Evolutionary conservation across 37 sponge, comb jelly and placozoan genomes (phyloP), one percentile per base, ranked within the genome.

Genomic region (Agelas oroides): DNA sequence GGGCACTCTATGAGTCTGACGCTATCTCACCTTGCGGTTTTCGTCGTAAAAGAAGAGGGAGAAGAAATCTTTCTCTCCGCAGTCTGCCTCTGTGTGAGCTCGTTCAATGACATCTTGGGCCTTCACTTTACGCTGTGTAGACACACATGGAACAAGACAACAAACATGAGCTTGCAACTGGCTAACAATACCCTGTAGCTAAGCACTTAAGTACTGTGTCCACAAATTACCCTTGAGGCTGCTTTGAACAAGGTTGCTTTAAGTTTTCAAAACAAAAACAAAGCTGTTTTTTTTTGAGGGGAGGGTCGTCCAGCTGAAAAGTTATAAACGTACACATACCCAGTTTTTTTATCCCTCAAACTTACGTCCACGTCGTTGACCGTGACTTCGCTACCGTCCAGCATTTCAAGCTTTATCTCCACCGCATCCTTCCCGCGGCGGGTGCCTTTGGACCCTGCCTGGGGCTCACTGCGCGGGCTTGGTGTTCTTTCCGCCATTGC

Each of bases 11-110:
- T n/a, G n/a, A n/a, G n/a, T n/a, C n/a, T n/a, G n/a, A n/a, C 46
- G 6, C 46, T 5, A 0, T 1, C 70, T 36, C 75, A 82, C 89
- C 78, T 83, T 89, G 20, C 82, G 83, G n/a, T 70, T 82, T 62
- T 89, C 62, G 41, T 81, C 83, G 36, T 56, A 61, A 65, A 70
- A 92, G 69, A 41, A 92, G 5, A 92, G 32, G 32, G 92, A 87
- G 56, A 92, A 92, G 73, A 82, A 92, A 66, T 92, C 92, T 38
- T 79, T 87, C 37, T 92, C 92, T 62, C 36, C 65, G 23, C 79
- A 79, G 52, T 87, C 84, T 11, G 77, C 18, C n/a, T 84, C 78
- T 40, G 2, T 60, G 59, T 83, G 89, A 18, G 69, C 76, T 32
- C 28, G 27, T 20, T 89, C 58, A 2, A 89, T 59, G 27, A 83